A percentile compares a stretch with the other conserved stretches of the same genome.
phyloP scores from a whole-genome alignment of 2,797 vertebrate genomes.

The Momotus momota region DNA sequence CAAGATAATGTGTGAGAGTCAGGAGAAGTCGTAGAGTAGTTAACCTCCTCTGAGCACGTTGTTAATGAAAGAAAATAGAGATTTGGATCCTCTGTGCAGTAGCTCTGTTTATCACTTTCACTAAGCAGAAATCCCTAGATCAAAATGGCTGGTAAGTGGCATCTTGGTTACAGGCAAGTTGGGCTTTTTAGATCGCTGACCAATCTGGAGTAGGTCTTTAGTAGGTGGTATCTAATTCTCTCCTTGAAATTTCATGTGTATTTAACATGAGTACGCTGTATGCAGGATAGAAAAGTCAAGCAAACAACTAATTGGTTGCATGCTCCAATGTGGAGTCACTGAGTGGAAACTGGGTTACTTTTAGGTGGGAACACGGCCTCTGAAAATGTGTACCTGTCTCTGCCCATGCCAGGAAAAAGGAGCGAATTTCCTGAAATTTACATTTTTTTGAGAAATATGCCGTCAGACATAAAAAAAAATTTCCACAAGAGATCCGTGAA shows the following conservation, averaged over 20 bases:
- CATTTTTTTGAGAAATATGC: background rate
- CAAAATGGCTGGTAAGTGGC: background rate
- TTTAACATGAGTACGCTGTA: rapidly evolving
- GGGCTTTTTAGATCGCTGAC: background rate
- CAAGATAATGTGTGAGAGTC: background rate
- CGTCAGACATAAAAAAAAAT: background rate
- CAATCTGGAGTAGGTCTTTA: background rate
- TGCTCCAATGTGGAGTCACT: background rate
- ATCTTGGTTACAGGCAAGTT: background rate
- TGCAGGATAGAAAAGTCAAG: background rate
- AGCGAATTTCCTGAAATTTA: background rate
- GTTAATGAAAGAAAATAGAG: background rate
- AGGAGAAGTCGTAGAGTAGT: background rate
- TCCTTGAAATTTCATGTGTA: background rate
- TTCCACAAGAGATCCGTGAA: background rate
- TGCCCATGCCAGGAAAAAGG: background rate
- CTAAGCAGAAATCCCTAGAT: background rate
- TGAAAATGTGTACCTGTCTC: background rate
- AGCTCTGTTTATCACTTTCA: background rate
- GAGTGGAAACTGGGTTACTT: background rate
- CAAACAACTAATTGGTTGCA: background rate
- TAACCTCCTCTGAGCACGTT: background rate
- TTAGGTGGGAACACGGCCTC: background rate
- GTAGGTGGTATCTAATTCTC: background rate
- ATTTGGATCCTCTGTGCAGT: background rate